Percentiles rank a stretch among this genome's conserved stretches.
Evolutionary conservation across 2,888 invertebrate genomes (phyloP).

Genomic region (Himalopsyche anomala): DNA sequence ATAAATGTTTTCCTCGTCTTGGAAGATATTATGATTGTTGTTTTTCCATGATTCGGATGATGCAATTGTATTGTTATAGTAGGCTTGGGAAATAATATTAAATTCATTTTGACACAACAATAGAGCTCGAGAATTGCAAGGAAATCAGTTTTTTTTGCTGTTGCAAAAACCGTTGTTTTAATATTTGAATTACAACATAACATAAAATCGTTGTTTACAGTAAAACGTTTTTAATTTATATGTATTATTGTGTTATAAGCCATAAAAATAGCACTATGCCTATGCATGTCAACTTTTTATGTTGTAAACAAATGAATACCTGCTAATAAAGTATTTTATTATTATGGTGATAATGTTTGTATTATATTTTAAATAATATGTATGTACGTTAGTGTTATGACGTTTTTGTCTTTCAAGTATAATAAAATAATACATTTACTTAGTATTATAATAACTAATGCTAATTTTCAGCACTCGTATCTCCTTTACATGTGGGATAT

Average conservation of each 20-base stretch:
- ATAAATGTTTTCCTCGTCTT: not conserved
- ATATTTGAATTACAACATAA: not conserved
- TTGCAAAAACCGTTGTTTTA: not conserved
- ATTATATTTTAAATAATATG: too few species aligned
- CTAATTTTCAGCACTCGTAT: too few species aligned
- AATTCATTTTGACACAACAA: constrained; percentile 9
- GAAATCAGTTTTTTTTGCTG: not conserved
- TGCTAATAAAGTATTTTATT: too few species aligned
- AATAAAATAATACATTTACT: too few species aligned
- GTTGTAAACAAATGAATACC: not conserved
- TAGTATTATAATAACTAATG: too few species aligned
- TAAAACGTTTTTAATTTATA: not conserved
- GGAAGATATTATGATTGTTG: not conserved
- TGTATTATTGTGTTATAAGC: not conserved
- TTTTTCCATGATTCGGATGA: not conserved
- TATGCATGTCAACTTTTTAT: not conserved
- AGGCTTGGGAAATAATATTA: not conserved
- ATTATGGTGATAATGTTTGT: too few species aligned
- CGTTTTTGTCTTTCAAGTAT: too few species aligned
- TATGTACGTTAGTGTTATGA: too few species aligned
- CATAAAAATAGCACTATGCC: not conserved
- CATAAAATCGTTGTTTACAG: not conserved
- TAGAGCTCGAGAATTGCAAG: not conserved
- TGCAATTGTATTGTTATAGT: not conserved
- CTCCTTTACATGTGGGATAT: too few species aligned